These are phyloP conservation scores for Polyodon spathula DNA, from an alignment of 2,113 vertebrate species.

Conservation along the genomic window DNA sequence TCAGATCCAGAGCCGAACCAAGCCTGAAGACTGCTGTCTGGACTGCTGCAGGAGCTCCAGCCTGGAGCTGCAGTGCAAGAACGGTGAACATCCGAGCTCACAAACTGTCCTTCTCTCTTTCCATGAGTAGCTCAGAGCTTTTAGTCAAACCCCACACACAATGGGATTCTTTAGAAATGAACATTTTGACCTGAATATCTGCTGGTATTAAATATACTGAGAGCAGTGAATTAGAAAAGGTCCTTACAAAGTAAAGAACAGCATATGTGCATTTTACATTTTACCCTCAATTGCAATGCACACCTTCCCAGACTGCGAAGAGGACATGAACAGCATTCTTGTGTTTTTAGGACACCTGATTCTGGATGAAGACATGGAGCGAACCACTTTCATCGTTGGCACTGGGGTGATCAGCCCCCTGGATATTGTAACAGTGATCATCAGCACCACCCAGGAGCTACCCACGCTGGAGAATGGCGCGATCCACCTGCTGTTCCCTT, in stretches of 20 bases:
- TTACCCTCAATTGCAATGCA: no score
- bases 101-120: no score
- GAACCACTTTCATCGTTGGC: conserved; percentile 70
- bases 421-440: conserved; percentile 70
- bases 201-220: no score
- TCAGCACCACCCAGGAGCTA: conserved; percentile 76
- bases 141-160: no score
- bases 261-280: no score
- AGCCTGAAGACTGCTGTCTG: conserved; percentile 69
- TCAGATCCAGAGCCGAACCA: conserved; percentile 71
- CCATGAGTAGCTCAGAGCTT: no score
- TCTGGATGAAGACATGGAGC: conserved; percentile 78
- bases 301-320: no score
- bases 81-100: conserved; percentile 58
- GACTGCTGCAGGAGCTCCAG: conserved; percentile 52
- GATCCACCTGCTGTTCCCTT: conserved; percentile 67
- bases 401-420: conserved; percentile 69
- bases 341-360: conserved; percentile 75
- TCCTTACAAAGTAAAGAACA: no score
- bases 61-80: conserved; percentile 49
- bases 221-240: no score
- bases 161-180: no score
- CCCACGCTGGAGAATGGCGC: conserved; percentile 76
- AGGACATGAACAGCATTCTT: no score
- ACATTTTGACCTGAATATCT: no score